Evolutionary conservation across 2,797 vertebrate genomes (phyloP), one percentile per base, ranked within the genome.

Genomic region (Botia almorhae): DNA sequence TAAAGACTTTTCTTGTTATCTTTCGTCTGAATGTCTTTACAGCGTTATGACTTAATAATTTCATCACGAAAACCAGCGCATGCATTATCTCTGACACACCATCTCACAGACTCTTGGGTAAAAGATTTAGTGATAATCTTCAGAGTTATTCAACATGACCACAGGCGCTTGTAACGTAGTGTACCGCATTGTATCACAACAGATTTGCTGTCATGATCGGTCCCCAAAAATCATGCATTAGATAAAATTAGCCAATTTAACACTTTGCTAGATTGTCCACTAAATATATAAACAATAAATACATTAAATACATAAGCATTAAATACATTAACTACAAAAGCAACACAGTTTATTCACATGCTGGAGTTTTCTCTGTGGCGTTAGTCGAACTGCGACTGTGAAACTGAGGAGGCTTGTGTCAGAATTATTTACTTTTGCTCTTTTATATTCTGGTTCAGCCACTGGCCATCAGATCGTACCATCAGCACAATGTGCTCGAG

Each of bases 371-470:
- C 74, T 76, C 29, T 63, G 60, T 36, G 17, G 14, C 17, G 29
- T 29, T 4, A 29, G 29, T 29, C 29, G 29, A 29, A 1, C 29
- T 29, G 13, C 13, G 12, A 61, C 26, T 33, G 60, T 16, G 60
- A 63, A 55, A 46, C 67, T 51, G 39, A 75, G 76, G 10, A 29
- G 33, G 26, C 79, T 69, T 55, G 53, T 67, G 50, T 33, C 50
- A 67, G 21, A 63, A 73, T 67, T 82, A 78, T 84, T 84, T 80
- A 78, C 68, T 80, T 80, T 74, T 53, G 48, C 23, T 16, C 56
- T 26, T 51, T 74, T 71, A 76, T 77, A 85, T 78, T 84, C 74
- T 71, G 83, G 78, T 73, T 82, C 83, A 82, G 77, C 80, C 80
- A 78, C 69, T 86, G 65, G 77, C 74, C 82, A 82, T 83, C 82